Evolutionary conservation across 2,888 invertebrate genomes (phyloP).

Genomic region (Andricus quercusramuli): DNA sequence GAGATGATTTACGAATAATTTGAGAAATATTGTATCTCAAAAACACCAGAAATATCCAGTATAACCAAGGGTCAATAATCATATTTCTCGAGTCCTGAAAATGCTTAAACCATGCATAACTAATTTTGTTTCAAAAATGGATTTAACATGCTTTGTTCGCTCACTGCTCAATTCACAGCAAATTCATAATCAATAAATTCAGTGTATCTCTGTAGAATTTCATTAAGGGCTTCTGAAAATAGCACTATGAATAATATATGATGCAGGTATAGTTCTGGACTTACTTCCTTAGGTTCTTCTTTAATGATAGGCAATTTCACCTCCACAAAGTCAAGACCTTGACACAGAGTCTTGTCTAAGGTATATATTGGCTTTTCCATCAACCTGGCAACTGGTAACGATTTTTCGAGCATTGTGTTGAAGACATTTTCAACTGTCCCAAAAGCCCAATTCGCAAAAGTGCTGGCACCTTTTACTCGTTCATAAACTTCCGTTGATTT

Average conservation of each 20-base stretch:
- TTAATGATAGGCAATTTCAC: conserved; percentile 84
- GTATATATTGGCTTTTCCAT: conserved; percentile 81
- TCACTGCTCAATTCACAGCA: neutral
- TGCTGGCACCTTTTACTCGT: conserved; percentile 83
- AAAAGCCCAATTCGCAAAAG: conserved; percentile 85
- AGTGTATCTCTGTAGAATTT: no score
- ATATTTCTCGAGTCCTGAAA: no score
- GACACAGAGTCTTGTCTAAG: conserved; percentile 84
- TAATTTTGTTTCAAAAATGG: no score
- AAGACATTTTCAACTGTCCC: conserved; percentile 82
- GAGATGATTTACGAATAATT: no score
- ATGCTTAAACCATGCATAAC: no score
- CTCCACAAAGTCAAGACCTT: conserved; percentile 84
- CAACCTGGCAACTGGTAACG: conserved; percentile 70
- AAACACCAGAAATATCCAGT: no score
- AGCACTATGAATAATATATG: neutral
- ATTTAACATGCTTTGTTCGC: no score
- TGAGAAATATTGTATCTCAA: no score
- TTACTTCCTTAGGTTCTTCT: conserved; percentile 81
- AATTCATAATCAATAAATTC: neutral
- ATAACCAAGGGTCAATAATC: no score
- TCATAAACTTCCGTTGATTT: conserved; percentile 81
- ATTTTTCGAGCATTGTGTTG: conserved; percentile 65
- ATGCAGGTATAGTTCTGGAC: neutral
- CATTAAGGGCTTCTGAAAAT: neutral